A percentile compares a stretch with the other conserved stretches of the same genome.
Conservation (phyloP, 2,888 invertebrate genomes). For the Acanthosepion esculentum region DNA sequence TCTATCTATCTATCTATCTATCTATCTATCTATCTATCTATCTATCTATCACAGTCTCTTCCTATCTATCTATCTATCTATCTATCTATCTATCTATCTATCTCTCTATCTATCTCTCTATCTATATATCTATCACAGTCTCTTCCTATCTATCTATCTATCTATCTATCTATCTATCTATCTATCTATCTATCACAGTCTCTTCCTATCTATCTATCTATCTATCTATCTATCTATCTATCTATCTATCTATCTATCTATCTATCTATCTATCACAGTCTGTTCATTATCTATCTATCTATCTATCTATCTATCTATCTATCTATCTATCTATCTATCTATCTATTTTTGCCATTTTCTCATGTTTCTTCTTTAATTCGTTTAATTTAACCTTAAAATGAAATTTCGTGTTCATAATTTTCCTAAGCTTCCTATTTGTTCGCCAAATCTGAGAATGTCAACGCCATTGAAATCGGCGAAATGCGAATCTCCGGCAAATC, state of each 20-base stretch:
- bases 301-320: background rate
- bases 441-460: background rate
- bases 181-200: background rate
- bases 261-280: no score
- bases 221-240: no score
- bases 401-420: background rate
- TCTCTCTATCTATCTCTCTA: background rate
- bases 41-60: no score
- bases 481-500: background rate
- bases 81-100: background rate
- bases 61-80: background rate
- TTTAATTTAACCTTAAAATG: background rate
- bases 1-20: background rate
- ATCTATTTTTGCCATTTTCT: no score
- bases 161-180: background rate
- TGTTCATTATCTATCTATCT: no score
- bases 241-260: no score
- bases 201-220: background rate
- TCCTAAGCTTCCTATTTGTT: background rate
- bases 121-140: background rate
- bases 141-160: background rate
- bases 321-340: background rate
- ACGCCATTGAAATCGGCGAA: background rate
- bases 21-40: no score
- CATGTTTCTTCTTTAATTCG: background rate